Evolutionary conservation across 2,113 vertebrate species (phyloP).

Genomic region (Lucifuga dentata): DNA sequence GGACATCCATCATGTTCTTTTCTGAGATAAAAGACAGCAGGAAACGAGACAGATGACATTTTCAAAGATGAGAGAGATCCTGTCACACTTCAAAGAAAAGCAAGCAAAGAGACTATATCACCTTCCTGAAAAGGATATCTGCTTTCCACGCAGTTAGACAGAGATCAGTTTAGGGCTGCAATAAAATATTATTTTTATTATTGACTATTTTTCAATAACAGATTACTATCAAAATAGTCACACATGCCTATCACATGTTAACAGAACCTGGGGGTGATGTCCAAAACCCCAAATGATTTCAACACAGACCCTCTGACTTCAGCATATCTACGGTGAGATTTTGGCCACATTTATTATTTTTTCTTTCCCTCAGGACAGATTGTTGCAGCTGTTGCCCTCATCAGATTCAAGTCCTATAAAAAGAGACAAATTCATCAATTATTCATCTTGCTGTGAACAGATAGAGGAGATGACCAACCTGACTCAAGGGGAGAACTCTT

Average conservation of each 20-base stretch:
- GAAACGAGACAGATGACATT: neutral
- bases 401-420: constrained; percentile 61
- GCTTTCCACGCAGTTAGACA: neutral
- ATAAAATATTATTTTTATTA: no score
- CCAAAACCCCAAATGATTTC: no score
- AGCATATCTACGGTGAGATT: constrained; percentile 2
- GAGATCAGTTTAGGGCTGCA: neutral
- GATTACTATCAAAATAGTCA: no score
- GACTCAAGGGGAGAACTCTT: constrained; percentile 41
- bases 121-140: no score
- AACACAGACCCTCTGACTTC: neutral
- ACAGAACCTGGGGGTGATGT: no score
- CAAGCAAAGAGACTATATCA: neutral
- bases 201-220: no score
- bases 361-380: constrained; percentile 50
- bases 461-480: constrained; percentile 47
- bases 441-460: constrained; percentile 63
- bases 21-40: neutral
- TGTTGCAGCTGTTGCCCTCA: constrained; percentile 46
- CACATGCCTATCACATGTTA: no score
- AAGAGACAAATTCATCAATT: constrained; percentile 66
- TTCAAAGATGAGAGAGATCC: constrained; percentile 2
- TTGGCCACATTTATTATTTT: constrained; percentile 33
- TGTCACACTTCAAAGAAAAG: neutral
- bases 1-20: neutral